These are phyloP conservation scores for Rhagoletis zephyria DNA, from an alignment of 1,140 invertebrate genomes.

Conservation along the genomic window DNA sequence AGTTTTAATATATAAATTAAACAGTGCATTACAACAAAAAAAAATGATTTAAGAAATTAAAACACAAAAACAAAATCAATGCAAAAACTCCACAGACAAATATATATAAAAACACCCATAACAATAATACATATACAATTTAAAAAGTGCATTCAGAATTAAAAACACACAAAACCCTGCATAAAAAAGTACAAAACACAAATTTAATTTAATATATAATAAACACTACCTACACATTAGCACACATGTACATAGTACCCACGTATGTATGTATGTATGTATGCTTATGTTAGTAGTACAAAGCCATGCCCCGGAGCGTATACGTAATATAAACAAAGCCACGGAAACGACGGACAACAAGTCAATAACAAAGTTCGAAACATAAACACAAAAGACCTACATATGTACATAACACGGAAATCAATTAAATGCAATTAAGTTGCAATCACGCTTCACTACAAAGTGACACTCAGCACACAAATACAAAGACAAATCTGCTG, in stretches of 20 bases:
- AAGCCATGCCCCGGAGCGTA: background rate
- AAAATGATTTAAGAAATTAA: background rate
- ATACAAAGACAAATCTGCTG: background rate
- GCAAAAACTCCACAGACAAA: background rate
- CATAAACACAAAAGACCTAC: background rate
- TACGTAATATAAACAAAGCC: slow-evolving; percentile 48
- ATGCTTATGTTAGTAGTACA: background rate
- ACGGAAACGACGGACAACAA: slow-evolving; percentile 21
- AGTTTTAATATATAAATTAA: background rate
- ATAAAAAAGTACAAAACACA: background rate
- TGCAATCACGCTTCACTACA: slow-evolving; percentile 2
- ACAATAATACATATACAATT: background rate
- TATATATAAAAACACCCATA: background rate
- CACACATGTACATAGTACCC: no score
- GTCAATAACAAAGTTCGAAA: background rate
- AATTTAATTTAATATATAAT: background rate
- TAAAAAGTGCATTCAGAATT: slow-evolving; percentile 1
- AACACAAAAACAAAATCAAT: no score
- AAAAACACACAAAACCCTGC: background rate
- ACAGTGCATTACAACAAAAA: slow-evolving; percentile 21
- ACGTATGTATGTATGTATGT: background rate
- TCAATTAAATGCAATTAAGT: slow-evolving; percentile 35
- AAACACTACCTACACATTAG: background rate
- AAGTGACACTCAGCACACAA: slow-evolving; percentile 9
- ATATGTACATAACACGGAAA: slow-evolving; percentile 28